Conservation (phyloP, 37 sponge, comb jelly and placozoan species). For the Geodia barretti region DNA sequence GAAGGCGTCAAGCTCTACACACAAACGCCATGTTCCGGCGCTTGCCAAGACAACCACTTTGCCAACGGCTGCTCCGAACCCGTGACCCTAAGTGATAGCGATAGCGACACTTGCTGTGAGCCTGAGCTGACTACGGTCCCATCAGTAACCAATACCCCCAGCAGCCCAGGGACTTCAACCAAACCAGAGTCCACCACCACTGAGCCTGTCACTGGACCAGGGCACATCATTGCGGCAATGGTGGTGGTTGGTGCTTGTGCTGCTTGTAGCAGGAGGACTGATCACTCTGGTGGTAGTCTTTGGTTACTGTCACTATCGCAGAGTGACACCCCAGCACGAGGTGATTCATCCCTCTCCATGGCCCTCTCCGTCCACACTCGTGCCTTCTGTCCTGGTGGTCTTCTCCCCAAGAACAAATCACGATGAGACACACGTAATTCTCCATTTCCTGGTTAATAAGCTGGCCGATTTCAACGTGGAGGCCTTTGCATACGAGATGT, state of each 20-base stretch:
- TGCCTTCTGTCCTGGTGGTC: conserved; percentile 3
- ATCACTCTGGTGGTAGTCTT: no score
- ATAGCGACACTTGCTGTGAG: not conserved
- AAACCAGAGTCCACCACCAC: no score
- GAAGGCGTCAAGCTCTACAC: not conserved
- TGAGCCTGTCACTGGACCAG: no score
- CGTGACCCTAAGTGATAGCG: not conserved
- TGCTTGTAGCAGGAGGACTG: no score
- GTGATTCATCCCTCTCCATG: no score
- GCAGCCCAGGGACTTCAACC: no score
- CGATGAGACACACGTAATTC: not conserved
- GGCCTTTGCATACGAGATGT: not conserved
- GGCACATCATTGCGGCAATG: no score
- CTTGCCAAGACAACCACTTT: not conserved
- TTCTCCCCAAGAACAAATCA: not conserved
- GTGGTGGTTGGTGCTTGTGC: no score
- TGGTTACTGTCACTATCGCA: no score
- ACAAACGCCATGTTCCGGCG: not conserved
- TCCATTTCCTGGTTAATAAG: not conserved
- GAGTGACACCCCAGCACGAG: no score
- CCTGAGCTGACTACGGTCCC: no score
- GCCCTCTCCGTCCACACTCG: not conserved
- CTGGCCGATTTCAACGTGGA: not conserved
- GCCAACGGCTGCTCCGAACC: not conserved
- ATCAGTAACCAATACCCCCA: no score